phyloP scores from a whole-genome alignment of 2,113 vertebrate species.

The Myrmecobius fasciatus region DNA sequence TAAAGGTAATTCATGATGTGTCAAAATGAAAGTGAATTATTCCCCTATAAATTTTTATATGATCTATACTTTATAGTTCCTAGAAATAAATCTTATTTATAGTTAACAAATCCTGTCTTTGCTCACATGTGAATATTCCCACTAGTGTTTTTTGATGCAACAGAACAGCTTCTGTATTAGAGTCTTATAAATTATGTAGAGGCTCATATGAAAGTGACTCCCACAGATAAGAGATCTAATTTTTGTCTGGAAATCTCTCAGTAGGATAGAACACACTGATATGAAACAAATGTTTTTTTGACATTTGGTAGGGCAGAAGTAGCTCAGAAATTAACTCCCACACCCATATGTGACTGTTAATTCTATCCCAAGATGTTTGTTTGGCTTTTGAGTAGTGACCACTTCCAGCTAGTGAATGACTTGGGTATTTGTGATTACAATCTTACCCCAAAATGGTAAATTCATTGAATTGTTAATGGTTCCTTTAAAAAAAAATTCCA shows the following conservation, averaged over 20 bases:
- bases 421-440: constrained; percentile 3
- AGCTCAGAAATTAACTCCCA: constrained; percentile 20
- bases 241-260: constrained; percentile 45
- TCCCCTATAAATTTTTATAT: constrained; percentile 26
- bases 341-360: not conserved
- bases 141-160: constrained; percentile 15
- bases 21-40: constrained; percentile 58
- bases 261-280: constrained; percentile 48
- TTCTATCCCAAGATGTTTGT: not conserved
- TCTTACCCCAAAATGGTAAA: constrained; percentile 16
- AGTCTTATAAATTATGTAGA: not conserved
- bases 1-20: constrained; percentile 26
- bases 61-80: constrained; percentile 28
- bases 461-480: constrained; percentile 6
- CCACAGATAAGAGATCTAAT: constrained; percentile 15
- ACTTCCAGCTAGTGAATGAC: not conserved
- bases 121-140: not conserved
- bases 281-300: constrained; percentile 56
- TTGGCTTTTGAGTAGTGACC: not conserved
- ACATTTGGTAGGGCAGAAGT: constrained; percentile 15
- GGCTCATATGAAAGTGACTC: not conserved
- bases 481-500: constrained; percentile 36
- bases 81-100: constrained; percentile 44
- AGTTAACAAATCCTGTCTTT: constrained; percentile 28
- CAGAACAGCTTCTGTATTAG: not conserved